These are phyloP conservation scores for Indicator maculatus DNA, from an alignment of 2,113 vertebrate species.

Conservation along the genomic window DNA sequence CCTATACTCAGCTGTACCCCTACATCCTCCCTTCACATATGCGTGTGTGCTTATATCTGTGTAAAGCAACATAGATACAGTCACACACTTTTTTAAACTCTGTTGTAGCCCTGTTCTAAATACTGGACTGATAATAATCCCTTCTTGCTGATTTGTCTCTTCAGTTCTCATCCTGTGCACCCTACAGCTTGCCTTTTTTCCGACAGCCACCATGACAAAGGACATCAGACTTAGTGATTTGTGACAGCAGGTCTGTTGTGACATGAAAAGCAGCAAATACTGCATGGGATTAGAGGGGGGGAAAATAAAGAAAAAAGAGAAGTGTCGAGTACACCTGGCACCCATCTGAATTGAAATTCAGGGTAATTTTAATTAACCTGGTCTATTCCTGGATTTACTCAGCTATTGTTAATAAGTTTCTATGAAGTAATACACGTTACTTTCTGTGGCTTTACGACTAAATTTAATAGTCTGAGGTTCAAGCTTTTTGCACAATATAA, in stretches of 20 bases:
- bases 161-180: not conserved
- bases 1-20: not conserved
- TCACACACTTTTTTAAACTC: not conserved
- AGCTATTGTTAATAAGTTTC: not conserved
- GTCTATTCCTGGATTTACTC: not conserved
- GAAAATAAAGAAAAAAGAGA: too few relatives aligned
- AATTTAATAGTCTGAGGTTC: not conserved
- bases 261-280: not conserved
- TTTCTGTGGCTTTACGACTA: not conserved
- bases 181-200: not conserved
- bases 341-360: not conserved
- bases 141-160: not conserved
- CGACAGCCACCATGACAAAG: not conserved
- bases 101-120: not conserved
- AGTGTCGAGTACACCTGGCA: not conserved
- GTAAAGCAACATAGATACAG: too few relatives aligned
- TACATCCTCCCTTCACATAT: not conserved
- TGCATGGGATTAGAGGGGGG: rapidly evolving
- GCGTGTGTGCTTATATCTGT: too few relatives aligned
- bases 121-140: not conserved
- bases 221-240: not conserved
- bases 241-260: not conserved
- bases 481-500: not conserved
- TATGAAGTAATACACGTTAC: not conserved
- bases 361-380: not conserved